phyloP scores from a whole-genome alignment of 2,797 vertebrate genomes.

The Bucorvus abyssinicus region DNA sequence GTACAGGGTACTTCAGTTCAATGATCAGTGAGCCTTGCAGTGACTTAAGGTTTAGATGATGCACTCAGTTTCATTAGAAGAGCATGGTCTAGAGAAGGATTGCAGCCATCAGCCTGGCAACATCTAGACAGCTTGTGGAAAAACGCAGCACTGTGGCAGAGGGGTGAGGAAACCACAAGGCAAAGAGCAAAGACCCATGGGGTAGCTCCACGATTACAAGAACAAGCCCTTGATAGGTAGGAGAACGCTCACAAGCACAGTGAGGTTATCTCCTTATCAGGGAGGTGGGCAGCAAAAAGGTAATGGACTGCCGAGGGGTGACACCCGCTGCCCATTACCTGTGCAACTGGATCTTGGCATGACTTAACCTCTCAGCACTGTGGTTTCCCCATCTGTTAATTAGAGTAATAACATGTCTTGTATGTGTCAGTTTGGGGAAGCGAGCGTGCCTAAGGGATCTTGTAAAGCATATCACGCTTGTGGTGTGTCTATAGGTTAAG shows the following conservation, averaged over 20 bases:
- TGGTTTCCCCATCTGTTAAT: not conserved
- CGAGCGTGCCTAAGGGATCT: fast-evolving
- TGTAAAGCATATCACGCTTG: fast-evolving
- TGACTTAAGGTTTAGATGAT: not conserved
- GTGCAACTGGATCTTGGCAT: not conserved
- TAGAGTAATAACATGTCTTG: fast-evolving
- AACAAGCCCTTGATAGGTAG: not conserved
- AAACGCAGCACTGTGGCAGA: not conserved
- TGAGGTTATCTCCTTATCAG: not conserved
- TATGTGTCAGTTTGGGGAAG: not conserved
- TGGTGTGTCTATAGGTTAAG: not conserved
- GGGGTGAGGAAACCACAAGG: not conserved
- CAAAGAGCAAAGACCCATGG: fast-evolving
- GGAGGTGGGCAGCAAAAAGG: not conserved
- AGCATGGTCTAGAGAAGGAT: not conserved
- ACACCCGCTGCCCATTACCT: not conserved
- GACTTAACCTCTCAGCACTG: not conserved
- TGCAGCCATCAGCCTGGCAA: not conserved
- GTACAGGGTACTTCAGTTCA: not conserved
- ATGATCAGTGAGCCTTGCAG: fast-evolving
- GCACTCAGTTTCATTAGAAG: not conserved
- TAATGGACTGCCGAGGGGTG: not conserved
- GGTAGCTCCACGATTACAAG: not conserved
- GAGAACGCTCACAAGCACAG: not conserved
- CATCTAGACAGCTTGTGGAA: not conserved